phyloP scores from a whole-genome alignment of 2,888 invertebrate genomes.

The Gisinianus flammeolus region DNA sequence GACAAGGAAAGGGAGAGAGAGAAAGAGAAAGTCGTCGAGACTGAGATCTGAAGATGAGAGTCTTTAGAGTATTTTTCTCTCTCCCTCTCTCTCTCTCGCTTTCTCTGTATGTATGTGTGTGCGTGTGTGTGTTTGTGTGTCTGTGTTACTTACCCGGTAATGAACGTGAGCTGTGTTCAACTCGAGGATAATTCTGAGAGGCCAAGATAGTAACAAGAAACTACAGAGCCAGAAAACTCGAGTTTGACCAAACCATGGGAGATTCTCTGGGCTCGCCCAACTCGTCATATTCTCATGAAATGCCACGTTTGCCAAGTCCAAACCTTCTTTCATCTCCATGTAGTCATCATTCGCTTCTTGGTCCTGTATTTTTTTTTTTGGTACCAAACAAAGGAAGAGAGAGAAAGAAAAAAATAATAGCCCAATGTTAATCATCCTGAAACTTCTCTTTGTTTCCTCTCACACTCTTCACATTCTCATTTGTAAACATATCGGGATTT shows the following conservation, averaged over 20 bases:
- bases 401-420: no score
- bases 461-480: no score
- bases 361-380: no score
- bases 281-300: slow-evolving; percentile 60
- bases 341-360: slow-evolving; percentile 82
- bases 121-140: no score
- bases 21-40: no score
- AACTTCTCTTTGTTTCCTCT: no score
- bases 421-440: no score
- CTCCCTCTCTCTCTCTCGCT: no score
- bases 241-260: slow-evolving; percentile 60
- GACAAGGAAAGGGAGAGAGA: not conserved
- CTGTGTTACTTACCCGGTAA: slow-evolving; percentile 74
- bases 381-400: no score
- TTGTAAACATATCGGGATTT: no score
- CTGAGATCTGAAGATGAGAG: not conserved
- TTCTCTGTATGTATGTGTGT: no score
- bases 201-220: slow-evolving; percentile 79
- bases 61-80: no score
- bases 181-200: slow-evolving; percentile 77
- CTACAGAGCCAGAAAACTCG: slow-evolving; percentile 79
- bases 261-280: slow-evolving; percentile 57
- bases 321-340: slow-evolving; percentile 82
- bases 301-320: slow-evolving; percentile 72
- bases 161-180: slow-evolving; percentile 81